These are phyloP conservation scores for Cotesia chilonis DNA, from an alignment of 1,140 invertebrate species.

Conservation along the genomic window DNA sequence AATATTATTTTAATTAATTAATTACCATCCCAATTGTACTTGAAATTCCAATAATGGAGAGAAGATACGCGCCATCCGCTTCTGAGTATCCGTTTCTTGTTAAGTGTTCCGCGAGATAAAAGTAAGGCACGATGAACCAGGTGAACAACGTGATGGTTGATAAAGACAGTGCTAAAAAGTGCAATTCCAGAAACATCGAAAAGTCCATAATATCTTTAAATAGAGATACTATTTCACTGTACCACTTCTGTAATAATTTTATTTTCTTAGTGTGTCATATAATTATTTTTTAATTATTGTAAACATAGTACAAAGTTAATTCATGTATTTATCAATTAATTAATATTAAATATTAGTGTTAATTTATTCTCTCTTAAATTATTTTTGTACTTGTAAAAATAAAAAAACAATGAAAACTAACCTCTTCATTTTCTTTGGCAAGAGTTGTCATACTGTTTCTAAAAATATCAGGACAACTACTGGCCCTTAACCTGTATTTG, in stretches of 20 bases:
- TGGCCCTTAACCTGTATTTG: slow-evolving; percentile 82
- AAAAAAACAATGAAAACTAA: slow-evolving; percentile 44
- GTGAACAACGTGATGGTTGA: slow-evolving; percentile 87
- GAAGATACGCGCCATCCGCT: slow-evolving; percentile 77
- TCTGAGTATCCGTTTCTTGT: slow-evolving; percentile 72
- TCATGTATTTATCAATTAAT: too few species aligned
- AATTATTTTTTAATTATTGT: too few species aligned
- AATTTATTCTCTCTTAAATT: slow-evolving; percentile 54
- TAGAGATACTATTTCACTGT: slow-evolving; percentile 75
- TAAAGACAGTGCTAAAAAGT: slow-evolving; percentile 82
- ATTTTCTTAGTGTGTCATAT: slow-evolving; percentile 24
- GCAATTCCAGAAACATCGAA: slow-evolving; percentile 80
- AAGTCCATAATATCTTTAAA: slow-evolving; percentile 80
- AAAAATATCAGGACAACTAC: slow-evolving; percentile 90
- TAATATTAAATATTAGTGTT: too few species aligned
- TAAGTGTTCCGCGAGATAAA: slow-evolving; percentile 83
- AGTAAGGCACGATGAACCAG: slow-evolving; percentile 92
- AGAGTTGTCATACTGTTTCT: slow-evolving; percentile 89
- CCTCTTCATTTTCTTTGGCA: slow-evolving; percentile 78
- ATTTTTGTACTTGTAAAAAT: slow-evolving; percentile 41
- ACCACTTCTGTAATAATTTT: slow-evolving; percentile 75
- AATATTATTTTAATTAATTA: slow-evolving; percentile 21
- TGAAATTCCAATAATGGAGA: slow-evolving; percentile 84
- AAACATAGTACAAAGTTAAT: too few species aligned
- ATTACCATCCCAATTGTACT: slow-evolving; percentile 90